Base-by-base conservation (phyloP, 1,140 invertebrate genomes). In the Philotrypesis tridentata region DNA sequence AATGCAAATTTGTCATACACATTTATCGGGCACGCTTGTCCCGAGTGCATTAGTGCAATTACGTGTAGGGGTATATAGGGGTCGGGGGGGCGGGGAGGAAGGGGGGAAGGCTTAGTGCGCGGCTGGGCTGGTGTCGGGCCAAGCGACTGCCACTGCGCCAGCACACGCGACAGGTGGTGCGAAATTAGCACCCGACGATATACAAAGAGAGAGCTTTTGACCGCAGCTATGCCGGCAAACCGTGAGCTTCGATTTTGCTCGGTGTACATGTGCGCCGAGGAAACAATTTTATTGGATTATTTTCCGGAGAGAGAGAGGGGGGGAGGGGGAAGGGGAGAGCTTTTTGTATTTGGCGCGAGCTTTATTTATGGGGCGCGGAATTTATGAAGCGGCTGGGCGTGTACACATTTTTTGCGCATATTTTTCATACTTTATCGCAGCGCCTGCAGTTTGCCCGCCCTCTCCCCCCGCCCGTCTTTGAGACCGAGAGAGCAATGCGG, bases 1-100 rank as follows among this genome's bases (percentile, higher is more conserved):
- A 70, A 70, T 70, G 67, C 31, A 70, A 70, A 70, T 33, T 31
- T 37, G 67, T 70, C 67, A 29, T 70, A 33, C 67, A 70, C 67
- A 70, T 70, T 70, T 70, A 70, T 70, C 67, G 67, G 67, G 7
- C 7, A 29, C 31, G 27, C 67, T 70, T 70, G 67, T 70, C 67
- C 17, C 25, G 29, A 70, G 29, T 70, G 67, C 67, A 70, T 70
- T 70, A 70, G 67, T 17, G 67, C 67, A 33, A 70, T 70, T 70
- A 70, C 67, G n/a, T 70, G 29, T 25, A 31, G 31, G 67, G 8
- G 61, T n/a, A n/a, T n/a, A n/a, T n/a, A n/a, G n/a, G n/a, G n/a
- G n/a, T n/a, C n/a, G n/a, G n/a, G n/a, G n/a, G n/a, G n/a, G n/a
- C n/a, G n/a, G n/a, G n/a, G n/a, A n/a, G n/a, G n/a, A n/a, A n/a